Conservation (phyloP, 2,888 invertebrate species). For the Argynnis bischoffii region DNA sequence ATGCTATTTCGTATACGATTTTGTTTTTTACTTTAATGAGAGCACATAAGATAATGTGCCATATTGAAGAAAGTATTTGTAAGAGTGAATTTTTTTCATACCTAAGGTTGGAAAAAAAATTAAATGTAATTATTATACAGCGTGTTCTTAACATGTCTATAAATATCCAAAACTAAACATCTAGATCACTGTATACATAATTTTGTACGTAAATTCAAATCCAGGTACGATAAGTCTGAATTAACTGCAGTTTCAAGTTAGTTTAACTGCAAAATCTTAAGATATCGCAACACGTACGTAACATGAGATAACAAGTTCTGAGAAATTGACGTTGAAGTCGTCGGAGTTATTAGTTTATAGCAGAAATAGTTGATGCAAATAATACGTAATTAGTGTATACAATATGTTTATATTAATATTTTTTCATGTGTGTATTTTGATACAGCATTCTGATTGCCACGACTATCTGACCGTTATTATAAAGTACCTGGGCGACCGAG, state of each 20-base stretch:
- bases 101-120: no score
- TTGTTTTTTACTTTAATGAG: no score
- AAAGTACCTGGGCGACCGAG: no score
- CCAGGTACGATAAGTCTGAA: conserved; percentile 28
- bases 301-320: conserved; percentile 22
- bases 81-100: no score
- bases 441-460: no score
- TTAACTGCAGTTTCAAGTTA: conserved; percentile 34
- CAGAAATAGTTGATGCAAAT: conserved; percentile 1
- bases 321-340: conserved; percentile 8
- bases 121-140: no score
- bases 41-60: no score
- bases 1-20: no score
- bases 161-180: background rate
- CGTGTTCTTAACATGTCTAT: background rate
- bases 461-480: no score
- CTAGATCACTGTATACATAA: conserved; percentile 12
- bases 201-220: conserved; percentile 25
- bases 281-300: conserved; percentile 25
- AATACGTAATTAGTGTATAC: background rate
- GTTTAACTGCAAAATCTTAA: conserved; percentile 31
- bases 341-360: conserved; percentile 15
- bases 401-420: no score
- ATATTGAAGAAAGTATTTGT: no score
- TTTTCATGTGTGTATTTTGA: no score